Percentiles rank a stretch among this genome's conserved stretches.
Conservation (phyloP, 2,113 vertebrate genomes). For the Poeciliopsis prolifica region DNA sequence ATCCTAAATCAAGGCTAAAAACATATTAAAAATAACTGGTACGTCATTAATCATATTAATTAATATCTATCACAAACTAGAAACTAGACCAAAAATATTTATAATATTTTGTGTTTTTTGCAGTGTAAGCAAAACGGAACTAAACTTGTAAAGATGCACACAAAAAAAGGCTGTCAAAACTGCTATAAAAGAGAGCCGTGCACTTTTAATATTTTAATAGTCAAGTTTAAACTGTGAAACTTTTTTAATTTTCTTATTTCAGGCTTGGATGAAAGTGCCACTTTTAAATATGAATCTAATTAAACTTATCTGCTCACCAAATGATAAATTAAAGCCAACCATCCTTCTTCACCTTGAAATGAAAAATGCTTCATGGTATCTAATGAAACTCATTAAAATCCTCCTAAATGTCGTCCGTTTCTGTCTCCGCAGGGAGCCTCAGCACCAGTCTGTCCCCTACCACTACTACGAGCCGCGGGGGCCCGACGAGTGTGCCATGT, state of each 20-base stretch:
- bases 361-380: slow-evolving; percentile 28
- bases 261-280: slow-evolving; percentile 17
- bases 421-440: slow-evolving; percentile 82
- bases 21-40: too few relatives aligned
- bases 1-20: too few relatives aligned
- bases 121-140: too few relatives aligned
- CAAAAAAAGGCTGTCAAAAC: not conserved
- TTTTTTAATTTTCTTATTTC: slow-evolving; percentile 8
- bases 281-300: slow-evolving; percentile 34
- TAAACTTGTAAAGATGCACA: not conserved
- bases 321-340: slow-evolving; percentile 37
- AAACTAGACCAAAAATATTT: too few relatives aligned
- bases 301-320: slow-evolving; percentile 7
- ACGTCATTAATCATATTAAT: too few relatives aligned
- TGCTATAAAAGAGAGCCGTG: not conserved
- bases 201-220: not conserved
- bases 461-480: slow-evolving; percentile 96
- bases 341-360: slow-evolving; percentile 1
- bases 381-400: slow-evolving; percentile 36
- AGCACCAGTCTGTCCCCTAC: slow-evolving; percentile 91
- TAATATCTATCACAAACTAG: too few relatives aligned
- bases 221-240: not conserved
- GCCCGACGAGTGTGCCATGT: slow-evolving; percentile 95
- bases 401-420: slow-evolving; percentile 37
- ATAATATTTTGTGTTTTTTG: too few relatives aligned